Base-by-base conservation (phyloP, 2,113 vertebrate species). In the Setophaga petechia region DNA sequence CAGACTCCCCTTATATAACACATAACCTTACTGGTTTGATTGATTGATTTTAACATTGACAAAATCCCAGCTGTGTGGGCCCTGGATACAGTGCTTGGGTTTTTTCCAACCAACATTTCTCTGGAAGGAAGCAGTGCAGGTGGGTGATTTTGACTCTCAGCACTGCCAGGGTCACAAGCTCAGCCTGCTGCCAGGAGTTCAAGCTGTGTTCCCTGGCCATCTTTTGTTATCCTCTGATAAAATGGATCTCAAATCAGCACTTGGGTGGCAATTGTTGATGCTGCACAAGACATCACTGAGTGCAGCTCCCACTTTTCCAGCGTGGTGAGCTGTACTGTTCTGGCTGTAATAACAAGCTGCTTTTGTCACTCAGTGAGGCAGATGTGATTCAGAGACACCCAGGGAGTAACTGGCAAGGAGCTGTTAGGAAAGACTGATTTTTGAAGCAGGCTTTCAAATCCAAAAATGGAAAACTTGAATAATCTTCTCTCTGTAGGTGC, bases 371-470 rank as follows among this genome's bases (percentile, higher is more conserved):
- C 62, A 83, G 43, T 75, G 93, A 95, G 84, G 90, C 92, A 96
- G 94, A 81, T 96, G 93, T 96, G 94, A 96, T 96, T 96, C 94
- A 96, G 76, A 93, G 92, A 59, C 88, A 92, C 82, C 68, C 89
- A 62, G 90, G 85, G 85, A 94, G 85, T 62, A 69, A 55, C 79
- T 88, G 76, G 88, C 10, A 11, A 89, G 82, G 66, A 91, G 72
- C 71, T 92, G 44, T 62, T 63, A 52, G 2, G 11, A 74, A 74
- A 76, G 68, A 39, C 79, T 62, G 73, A 59, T 69, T 83, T 89
- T 72, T 75, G 30, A 52, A 86, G 39, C 41, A 94, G 86, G 44
- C 76, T 95, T 95, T 95, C 79, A 90, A 84, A 84, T 72, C 61
- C 68, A 65, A 41, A 72, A 74, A 84, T 68, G 88, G 90, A 93